Base-by-base conservation (phyloP, 2,888 invertebrate genomes). In the Kryphioiulus occultus region DNA sequence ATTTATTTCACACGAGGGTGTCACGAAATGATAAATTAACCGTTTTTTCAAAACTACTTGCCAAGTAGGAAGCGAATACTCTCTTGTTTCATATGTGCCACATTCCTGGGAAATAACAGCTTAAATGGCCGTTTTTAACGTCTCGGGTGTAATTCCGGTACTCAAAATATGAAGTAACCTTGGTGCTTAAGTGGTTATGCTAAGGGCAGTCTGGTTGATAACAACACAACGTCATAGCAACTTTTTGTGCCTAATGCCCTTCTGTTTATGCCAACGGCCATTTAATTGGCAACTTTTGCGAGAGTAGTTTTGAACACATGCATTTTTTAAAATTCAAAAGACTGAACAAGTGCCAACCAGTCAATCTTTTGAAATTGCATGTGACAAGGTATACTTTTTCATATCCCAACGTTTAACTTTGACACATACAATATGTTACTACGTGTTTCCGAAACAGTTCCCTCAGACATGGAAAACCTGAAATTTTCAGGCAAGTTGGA, bases 1-100 rank as follows among this genome's bases (percentile, higher is more conserved):
- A 68, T 68, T 68, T 68, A 68, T 68, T 68, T 68, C 68, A 68
- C 68, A 68, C 68, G n/a, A n/a, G 19, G 68, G 26, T 68, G 68
- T 68, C 68, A 68, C 68, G 68, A 68, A 68, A 68, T 68, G 68
- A 26, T 26, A 68, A 68, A 68, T 26, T 26, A 26, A 68, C 22
- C 68, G 68, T 26, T 22, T 68, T n/a, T 68, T 68, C 12, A 26
- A 68, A 10, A 26, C 26, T 26, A 2, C 26, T 7, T 26, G n/a
- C 53, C 5, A 26, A 68, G 68, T 26, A 68, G 68, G 68, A 68
- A 68, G 26, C 68, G 68, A 68, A 68, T 68, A n/a, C n/a, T 68
- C 26, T 53, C n/a, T 5, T 17, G 68, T 68, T 68, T 68, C 26
- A 68, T 68, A n/a, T 68, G 68, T 68, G 15, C 44, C 12, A 26